Evolutionary conservation across 1,140 invertebrate genomes (phyloP).

Genomic region (Formica exsecta): DNA sequence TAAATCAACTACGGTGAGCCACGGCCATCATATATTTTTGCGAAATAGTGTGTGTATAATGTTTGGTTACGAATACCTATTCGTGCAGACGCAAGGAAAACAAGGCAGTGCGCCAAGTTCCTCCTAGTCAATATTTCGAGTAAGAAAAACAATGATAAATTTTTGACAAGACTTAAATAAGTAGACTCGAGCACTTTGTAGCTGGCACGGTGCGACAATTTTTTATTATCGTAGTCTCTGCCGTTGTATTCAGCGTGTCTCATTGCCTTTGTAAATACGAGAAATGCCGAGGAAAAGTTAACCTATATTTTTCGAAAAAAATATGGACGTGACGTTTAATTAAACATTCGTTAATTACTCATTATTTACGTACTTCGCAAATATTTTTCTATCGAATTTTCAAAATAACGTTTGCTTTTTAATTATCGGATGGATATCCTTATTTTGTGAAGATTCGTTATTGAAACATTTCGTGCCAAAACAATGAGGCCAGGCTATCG

Average conservation of each 20-base stretch:
- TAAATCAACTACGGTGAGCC: constrained; percentile 7
- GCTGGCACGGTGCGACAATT: background rate
- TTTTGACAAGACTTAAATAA: constrained; percentile 20
- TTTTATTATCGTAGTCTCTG: background rate
- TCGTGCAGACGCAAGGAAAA: background rate
- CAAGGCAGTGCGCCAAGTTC: constrained; percentile 24
- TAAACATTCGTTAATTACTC: background rate
- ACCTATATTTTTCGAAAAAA: background rate
- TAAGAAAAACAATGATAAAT: constrained; percentile 50
- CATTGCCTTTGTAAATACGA: constrained; percentile 2
- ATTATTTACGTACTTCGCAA: no score
- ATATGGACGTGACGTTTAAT: background rate
- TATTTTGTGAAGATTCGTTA: no score
- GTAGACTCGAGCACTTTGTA: constrained; percentile 4
- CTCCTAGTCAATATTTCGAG: background rate
- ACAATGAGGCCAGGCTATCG: background rate
- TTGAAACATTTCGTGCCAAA: background rate
- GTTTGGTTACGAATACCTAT: constrained; percentile 17
- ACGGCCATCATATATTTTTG: constrained; percentile 2
- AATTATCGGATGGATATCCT: background rate
- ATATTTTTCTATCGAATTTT: background rate
- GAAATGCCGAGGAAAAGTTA: background rate
- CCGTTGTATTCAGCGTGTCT: background rate
- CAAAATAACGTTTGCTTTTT: constrained; percentile 1
- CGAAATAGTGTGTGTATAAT: background rate